Conservation (phyloP, 2,113 vertebrate species). For the Deroptyus accipitrinus region DNA sequence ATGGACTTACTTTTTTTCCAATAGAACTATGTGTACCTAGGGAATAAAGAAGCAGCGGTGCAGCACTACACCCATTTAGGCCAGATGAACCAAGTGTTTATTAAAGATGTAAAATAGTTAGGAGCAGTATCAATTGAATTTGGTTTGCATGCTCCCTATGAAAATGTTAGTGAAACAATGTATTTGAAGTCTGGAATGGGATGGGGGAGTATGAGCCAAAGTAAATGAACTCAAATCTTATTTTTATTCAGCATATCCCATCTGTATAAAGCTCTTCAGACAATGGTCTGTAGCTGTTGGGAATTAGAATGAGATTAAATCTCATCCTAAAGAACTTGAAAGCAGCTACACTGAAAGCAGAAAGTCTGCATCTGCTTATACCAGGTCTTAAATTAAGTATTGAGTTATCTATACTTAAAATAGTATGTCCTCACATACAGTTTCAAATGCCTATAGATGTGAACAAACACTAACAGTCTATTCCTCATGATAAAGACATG, state of each 20-base stretch:
- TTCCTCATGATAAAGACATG: background rate
- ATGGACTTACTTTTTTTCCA: background rate
- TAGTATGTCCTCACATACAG: background rate
- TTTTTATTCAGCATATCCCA: background rate
- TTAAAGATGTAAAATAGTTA: background rate
- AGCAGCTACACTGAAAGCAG: background rate
- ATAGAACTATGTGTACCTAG: background rate
- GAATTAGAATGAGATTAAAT: background rate
- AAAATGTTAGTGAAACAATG: background rate
- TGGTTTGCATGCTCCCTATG: background rate
- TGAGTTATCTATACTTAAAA: background rate
- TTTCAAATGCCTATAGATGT: background rate
- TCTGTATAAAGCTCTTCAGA: background rate
- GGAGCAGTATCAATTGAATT: background rate
- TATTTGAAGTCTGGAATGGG: background rate
- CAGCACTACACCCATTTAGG: background rate
- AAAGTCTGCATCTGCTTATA: background rate
- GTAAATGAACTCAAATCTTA: background rate
- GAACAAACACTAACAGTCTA: background rate
- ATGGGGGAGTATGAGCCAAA: background rate
- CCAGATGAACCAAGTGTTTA: background rate
- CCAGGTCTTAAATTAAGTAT: background rate
- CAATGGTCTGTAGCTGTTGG: background rate
- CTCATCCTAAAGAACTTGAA: background rate
- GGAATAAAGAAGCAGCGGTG: background rate